These are phyloP conservation scores for Blomia tropicalis DNA, from an alignment of 2,888 invertebrate genomes.

Conservation along the genomic window DNA sequence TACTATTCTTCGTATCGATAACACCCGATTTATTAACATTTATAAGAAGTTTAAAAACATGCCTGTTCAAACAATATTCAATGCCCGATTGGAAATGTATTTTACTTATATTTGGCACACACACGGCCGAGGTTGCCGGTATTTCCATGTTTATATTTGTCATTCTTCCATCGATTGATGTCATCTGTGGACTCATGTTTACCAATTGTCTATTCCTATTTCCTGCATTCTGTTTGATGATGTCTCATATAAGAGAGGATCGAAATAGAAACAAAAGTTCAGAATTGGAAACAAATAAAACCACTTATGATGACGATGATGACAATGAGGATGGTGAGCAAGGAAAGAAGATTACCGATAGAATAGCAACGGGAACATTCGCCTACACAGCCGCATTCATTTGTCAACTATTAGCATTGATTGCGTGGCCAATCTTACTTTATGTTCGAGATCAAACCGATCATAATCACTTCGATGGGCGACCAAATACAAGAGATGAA, in stretches of 20 bases:
- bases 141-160: constrained; percentile 39
- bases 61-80: constrained; percentile 32
- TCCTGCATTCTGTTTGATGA: constrained; percentile 36
- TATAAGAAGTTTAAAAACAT: constrained; percentile 31
- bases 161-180: constrained; percentile 40
- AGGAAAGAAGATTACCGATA: too few relatives aligned
- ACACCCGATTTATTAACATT: constrained; percentile 33
- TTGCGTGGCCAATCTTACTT: constrained; percentile 47
- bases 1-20: constrained; percentile 32
- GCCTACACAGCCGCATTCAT: constrained; percentile 47
- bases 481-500: constrained; percentile 23
- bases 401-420: constrained; percentile 49
- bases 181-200: constrained; percentile 39
- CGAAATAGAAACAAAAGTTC: neutral
- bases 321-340: constrained; percentile 37
- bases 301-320: constrained; percentile 8
- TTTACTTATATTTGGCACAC: constrained; percentile 35
- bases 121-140: constrained; percentile 40
- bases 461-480: neutral
- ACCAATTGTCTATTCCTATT: constrained; percentile 40
- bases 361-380: constrained; percentile 32
- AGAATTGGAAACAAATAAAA: neutral
- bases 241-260: constrained; percentile 11
- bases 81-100: constrained; percentile 26
- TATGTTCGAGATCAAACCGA: neutral